phyloP scores from a whole-genome alignment of 2,888 invertebrate species.

The Trissolcus brochymenae region DNA sequence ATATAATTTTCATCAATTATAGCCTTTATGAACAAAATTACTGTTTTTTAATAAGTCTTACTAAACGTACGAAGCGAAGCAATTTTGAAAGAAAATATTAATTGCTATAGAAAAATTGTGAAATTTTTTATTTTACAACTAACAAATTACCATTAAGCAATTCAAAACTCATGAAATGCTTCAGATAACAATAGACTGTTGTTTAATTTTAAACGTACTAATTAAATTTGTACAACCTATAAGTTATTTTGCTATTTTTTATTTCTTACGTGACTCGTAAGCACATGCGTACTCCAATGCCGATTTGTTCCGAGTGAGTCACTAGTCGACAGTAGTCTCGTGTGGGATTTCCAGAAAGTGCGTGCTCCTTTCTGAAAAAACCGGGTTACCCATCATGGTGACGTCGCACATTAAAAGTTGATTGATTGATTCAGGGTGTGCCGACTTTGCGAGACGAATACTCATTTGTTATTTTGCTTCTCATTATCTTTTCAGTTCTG shows the following conservation, averaged over 20 bases:
- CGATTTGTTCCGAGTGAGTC: conserved; percentile 5
- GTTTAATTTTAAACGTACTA: background rate
- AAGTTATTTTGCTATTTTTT: conserved; percentile 1
- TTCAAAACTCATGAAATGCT: too few species aligned
- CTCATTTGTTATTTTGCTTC: background rate
- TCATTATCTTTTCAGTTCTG: conserved; percentile 23
- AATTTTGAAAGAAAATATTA: too few species aligned
- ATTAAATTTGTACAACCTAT: conserved; percentile 10
- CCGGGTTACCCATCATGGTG: background rate
- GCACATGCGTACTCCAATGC: background rate
- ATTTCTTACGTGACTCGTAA: conserved; percentile 20
- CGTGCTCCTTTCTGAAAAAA: conserved; percentile 9
- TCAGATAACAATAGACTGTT: background rate
- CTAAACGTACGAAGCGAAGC: too few species aligned
- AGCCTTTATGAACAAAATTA: too few species aligned
- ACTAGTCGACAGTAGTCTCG: background rate
- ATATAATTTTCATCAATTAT: too few species aligned
- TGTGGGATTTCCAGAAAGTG: conserved; percentile 17
- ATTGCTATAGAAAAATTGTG: too few species aligned
- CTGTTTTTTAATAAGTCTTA: too few species aligned
- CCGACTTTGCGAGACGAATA: background rate
- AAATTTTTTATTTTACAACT: too few species aligned
- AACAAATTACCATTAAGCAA: too few species aligned
- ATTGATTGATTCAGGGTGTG: too few species aligned
- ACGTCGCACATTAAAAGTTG: background rate